Evolutionary conservation across 2,888 invertebrate genomes (phyloP).

Genomic region (Euclidia mi): DNA sequence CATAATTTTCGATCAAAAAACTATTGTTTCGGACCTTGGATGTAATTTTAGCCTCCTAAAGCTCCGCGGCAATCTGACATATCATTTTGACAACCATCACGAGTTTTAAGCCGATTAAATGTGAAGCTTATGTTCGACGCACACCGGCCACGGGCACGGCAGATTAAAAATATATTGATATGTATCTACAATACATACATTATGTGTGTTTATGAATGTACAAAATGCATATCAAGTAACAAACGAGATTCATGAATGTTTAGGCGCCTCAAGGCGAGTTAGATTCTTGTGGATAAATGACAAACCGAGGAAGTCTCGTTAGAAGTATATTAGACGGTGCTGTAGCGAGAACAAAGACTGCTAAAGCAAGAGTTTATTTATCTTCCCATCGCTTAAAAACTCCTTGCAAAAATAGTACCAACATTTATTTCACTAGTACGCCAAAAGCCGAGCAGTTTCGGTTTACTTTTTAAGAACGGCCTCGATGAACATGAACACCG

Average conservation of each 20-base stretch:
- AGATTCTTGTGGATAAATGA: not conserved
- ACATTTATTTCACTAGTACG: not conserved
- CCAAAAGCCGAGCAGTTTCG: slow-evolving; percentile 22
- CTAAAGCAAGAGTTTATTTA: too few relatives aligned
- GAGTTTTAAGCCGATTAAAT: slow-evolving; percentile 73
- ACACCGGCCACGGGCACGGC: slow-evolving; percentile 39
- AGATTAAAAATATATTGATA: slow-evolving; percentile 45
- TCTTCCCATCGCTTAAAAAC: too few relatives aligned
- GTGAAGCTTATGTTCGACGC: slow-evolving; percentile 45
- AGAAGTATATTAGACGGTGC: too few relatives aligned
- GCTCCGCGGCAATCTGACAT: slow-evolving; percentile 62
- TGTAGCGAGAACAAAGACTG: too few relatives aligned
- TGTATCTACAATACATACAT: slow-evolving; percentile 23
- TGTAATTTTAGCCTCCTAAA: slow-evolving; percentile 55
- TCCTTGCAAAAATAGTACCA: too few relatives aligned
- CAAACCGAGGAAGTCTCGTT: too few relatives aligned
- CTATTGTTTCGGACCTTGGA: slow-evolving; percentile 28
- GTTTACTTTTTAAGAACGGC: slow-evolving; percentile 21
- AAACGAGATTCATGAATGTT: slow-evolving; percentile 1
- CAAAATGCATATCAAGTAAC: slow-evolving; percentile 38
- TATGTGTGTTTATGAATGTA: slow-evolving; percentile 23
- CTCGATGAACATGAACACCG: slow-evolving; percentile 29
- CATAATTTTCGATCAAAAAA: not conserved
- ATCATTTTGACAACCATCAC: slow-evolving; percentile 67
- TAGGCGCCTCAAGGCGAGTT: not conserved